Base-by-base conservation (phyloP, 1,140 invertebrate genomes). In the Papilio polyxenes region DNA sequence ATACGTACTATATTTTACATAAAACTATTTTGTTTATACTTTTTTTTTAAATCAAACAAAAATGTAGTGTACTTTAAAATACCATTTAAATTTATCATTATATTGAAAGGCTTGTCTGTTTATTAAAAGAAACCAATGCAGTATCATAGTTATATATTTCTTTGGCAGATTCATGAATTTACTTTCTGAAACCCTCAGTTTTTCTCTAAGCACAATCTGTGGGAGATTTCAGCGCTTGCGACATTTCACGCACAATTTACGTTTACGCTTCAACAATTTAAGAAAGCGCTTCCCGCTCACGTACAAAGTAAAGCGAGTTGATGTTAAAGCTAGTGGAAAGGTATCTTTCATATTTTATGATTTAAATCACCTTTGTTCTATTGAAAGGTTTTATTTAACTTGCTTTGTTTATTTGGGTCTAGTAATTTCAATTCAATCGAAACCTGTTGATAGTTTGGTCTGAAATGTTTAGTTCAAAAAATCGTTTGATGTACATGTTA, bases 251-350 rank as follows among this genome's bases (percentile, higher is more conserved):
- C 44, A 17, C 48, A 49, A 77, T 77, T 77, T 77, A 20, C 49
- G 44, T 56, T 77, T 49, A 77, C 75, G 75, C 75, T 10, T 77
- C n/a, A 53, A 53, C 75, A 77, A 76, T 49, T 7, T 76, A 15
- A 20, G 23, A 17, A 37, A 74, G 72, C 72, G 44, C 23, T 31
- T 44, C 49, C 15, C 74, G 74, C 44, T 48, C 15, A 40, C 69
- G 37, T 20, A 31, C 65, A 44, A 15, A 40, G 72, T n/a, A 20
- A 77, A 77, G 49, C 75, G 49, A 49, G 23, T 77, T 9, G 48
- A 77, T 51, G 75, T 77, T 51, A 31, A 77, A 77, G 75, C 48
- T 20, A 77, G 75, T 15, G 75, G 49, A 53, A 77, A 23, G 31
- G 17, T 23, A 37, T 74, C 37, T 51, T 77, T 51, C 49, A 53